Base-by-base conservation (phyloP, 2,888 invertebrate genomes). In the Hypsopygia costalis region DNA sequence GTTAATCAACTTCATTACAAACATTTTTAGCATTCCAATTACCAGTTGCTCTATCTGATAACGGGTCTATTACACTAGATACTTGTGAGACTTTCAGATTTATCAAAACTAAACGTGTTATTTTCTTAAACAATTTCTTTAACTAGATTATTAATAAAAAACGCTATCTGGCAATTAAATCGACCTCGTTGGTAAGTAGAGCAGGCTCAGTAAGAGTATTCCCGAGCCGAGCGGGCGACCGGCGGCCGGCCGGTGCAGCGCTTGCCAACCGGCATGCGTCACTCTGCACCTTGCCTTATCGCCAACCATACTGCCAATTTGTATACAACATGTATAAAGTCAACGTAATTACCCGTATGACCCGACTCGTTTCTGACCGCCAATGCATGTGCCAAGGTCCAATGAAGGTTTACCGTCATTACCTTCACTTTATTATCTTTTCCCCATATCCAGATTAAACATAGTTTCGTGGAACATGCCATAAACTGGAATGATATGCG, bases 351-450 rank as follows among this genome's bases (percentile, higher is more conserved):
- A 55, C 51, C 52, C 49, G 49, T 59, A 55, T 61, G 59, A 65
- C 62, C 59, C 49, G 47, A 34, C 54, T 52, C 43, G 58, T 61
- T 53, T 64, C 55, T 62, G 58, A 51, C 62, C 62, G 59, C 58
- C 60, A 56, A 56, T 58, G 57, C 51, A 52, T 59, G 58, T 59
- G 45, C 46, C 62, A 61, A 68, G 62, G 59, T 54, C 55, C 49
- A 47, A 47, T 54, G 52, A 58, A 53, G 49, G 51, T 57, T 52
- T 31, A 37, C 32, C 36, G 31, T 36, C 12, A 35, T 42, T 33
- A 37, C 34, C 37, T 35, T 34, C 41, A 40, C 44, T 25, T 25
- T 8, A 16, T 16, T 36, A 36, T 34, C 40, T 36, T 36, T 31
- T 41, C 30, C 33, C 40, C 37, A 22, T 39, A 35, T 40, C 36